Conservation (phyloP, 2,113 vertebrate species). For the Rhynchomys soricoides region DNA sequence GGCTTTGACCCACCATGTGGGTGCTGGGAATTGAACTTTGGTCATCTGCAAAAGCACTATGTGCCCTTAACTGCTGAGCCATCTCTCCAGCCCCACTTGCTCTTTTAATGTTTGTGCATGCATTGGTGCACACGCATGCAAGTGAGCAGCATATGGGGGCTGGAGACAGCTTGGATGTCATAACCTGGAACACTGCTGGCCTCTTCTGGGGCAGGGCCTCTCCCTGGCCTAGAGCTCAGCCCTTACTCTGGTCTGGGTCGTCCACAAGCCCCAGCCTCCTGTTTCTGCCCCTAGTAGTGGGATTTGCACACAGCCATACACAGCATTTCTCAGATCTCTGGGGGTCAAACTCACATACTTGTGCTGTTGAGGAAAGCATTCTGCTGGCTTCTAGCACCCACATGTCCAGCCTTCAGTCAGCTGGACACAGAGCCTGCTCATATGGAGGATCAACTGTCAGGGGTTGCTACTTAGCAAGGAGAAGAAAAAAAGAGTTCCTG, state of each 20-base stretch:
- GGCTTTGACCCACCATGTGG: neutral
- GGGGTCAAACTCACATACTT: neutral
- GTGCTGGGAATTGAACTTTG: neutral
- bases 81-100: neutral
- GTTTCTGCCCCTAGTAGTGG: too few relatives aligned
- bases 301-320: too few relatives aligned
- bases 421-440: neutral
- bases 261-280: too few relatives aligned
- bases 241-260: neutral
- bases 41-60: neutral
- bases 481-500: neutral
- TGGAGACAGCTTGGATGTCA: neutral
- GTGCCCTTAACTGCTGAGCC: neutral
- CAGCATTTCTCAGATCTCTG: too few relatives aligned
- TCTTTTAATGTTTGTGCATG: neutral
- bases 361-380: neutral
- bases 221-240: neutral
- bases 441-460: neutral
- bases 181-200: neutral
- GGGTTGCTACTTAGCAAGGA: neutral
- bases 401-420: neutral
- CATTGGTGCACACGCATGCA: neutral
- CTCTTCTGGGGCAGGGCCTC: neutral
- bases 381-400: neutral
- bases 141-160: neutral